Percentiles rank a stretch among this genome's conserved stretches.
Conservation (phyloP, 2,888 invertebrate species). For the Gymnocheta viridis region DNA sequence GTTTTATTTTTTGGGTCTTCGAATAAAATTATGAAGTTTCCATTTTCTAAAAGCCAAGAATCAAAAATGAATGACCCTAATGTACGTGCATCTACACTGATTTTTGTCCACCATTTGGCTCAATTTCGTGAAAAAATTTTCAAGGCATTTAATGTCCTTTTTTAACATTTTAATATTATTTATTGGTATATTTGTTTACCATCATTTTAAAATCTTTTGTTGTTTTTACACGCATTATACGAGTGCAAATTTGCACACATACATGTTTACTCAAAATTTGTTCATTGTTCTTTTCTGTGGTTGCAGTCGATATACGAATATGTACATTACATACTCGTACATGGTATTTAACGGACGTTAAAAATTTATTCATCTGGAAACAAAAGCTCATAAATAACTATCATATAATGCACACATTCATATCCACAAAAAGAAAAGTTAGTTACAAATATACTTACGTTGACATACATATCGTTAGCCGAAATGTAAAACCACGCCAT, state of each 20-base stretch:
- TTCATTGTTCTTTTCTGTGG: slow-evolving; percentile 14
- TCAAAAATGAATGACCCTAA: too few relatives aligned
- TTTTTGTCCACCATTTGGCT: slow-evolving; percentile 6
- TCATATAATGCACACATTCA: slow-evolving; percentile 5
- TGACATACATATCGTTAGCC: too few relatives aligned
- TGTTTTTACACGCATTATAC: slow-evolving; percentile 5
- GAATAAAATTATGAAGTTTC: too few relatives aligned
- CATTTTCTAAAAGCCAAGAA: too few relatives aligned
- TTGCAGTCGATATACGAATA: slow-evolving; percentile 1
- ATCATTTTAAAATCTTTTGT: slow-evolving; percentile 53
- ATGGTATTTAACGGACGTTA: slow-evolving; percentile 71
- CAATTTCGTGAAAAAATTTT: not conserved
- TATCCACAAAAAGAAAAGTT: not conserved
- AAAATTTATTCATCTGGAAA: slow-evolving; percentile 68
- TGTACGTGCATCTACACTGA: too few relatives aligned
- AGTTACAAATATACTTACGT: not conserved
- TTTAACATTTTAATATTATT: slow-evolving; percentile 51
- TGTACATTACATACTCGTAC: too few relatives aligned
- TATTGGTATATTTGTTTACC: slow-evolving; percentile 61
- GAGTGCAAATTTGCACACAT: not conserved
- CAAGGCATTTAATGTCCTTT: slow-evolving; percentile 4
- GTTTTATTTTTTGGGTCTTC: too few relatives aligned
- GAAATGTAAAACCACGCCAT: too few relatives aligned
- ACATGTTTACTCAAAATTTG: not conserved
- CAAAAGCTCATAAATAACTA: slow-evolving; percentile 62